Percentiles rank a stretch among this genome's conserved stretches.
These are phyloP conservation scores for Microchirus variegatus DNA, from an alignment of 2,797 vertebrate species.

Conservation along the genomic window DNA sequence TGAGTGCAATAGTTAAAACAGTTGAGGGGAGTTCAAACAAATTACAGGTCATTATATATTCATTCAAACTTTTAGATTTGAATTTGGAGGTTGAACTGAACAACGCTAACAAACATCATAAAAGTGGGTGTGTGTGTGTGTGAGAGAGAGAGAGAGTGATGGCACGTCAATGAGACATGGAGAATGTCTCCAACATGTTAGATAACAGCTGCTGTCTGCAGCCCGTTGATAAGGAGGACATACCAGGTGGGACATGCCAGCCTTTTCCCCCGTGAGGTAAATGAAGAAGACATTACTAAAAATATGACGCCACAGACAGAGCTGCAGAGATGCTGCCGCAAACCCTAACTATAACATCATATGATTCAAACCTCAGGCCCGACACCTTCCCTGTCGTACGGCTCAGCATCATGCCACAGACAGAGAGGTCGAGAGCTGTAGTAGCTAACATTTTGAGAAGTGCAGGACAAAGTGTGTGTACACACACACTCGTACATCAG, in stretches of 20 bases:
- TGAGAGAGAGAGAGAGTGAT: neutral
- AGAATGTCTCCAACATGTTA: slow-evolving; percentile 32
- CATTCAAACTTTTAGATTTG: no score
- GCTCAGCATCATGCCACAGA: neutral
- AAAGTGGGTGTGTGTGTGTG: neutral
- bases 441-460: neutral
- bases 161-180: slow-evolving; percentile 14
- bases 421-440: neutral
- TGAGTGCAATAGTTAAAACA: no score
- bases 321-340: slow-evolving; percentile 12
- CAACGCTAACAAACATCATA: neutral
- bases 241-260: slow-evolving; percentile 22
- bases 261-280: slow-evolving; percentile 35
- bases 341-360: no score
- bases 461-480: neutral
- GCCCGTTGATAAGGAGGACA: slow-evolving; percentile 47
- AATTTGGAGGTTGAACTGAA: no score
- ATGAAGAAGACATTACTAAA: slow-evolving; percentile 25
- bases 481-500: no score
- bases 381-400: neutral
- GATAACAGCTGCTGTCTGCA: slow-evolving; percentile 52
- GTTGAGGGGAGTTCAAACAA: no score
- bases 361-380: neutral
- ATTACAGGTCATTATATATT: no score
- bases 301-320: slow-evolving; percentile 6